These are phyloP conservation scores for Gymnocheta viridis DNA, from an alignment of 2,888 invertebrate genomes.

Conservation along the genomic window DNA sequence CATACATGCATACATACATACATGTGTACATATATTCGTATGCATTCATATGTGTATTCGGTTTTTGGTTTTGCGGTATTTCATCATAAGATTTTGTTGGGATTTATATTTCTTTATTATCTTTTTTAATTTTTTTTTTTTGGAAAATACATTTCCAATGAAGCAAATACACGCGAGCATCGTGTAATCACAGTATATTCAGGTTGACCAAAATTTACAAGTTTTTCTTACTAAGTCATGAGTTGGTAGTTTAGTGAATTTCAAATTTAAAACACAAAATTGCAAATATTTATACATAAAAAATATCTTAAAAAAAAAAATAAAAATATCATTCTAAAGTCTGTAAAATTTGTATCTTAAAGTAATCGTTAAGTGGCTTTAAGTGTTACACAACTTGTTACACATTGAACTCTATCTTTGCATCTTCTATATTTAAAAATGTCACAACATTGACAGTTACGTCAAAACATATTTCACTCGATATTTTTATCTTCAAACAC, in stretches of 20 bases:
- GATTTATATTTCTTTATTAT: not conserved
- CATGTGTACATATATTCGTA: not conserved
- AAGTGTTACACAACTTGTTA: no score
- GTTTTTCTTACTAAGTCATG: not conserved
- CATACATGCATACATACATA: not conserved
- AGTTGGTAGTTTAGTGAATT: not conserved
- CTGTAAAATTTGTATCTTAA: no score
- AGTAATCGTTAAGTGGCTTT: no score
- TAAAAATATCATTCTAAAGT: no score
- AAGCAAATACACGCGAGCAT: not conserved
- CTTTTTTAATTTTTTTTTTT: not conserved
- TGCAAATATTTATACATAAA: not conserved
- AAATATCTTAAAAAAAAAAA: no score
- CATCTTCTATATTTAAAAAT: no score
- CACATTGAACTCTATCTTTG: no score
- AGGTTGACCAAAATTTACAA: not conserved
- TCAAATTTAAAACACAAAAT: not conserved
- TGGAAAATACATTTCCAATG: not conserved
- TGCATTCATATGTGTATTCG: not conserved
- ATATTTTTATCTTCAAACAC: no score
- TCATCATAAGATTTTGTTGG: not conserved
- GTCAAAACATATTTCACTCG: no score
- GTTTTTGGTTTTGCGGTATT: constrained; percentile 30
- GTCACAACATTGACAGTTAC: no score
- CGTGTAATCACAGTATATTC: not conserved